phyloP scores from a whole-genome alignment of 2,113 vertebrate species.

The Talpa occidentalis region DNA sequence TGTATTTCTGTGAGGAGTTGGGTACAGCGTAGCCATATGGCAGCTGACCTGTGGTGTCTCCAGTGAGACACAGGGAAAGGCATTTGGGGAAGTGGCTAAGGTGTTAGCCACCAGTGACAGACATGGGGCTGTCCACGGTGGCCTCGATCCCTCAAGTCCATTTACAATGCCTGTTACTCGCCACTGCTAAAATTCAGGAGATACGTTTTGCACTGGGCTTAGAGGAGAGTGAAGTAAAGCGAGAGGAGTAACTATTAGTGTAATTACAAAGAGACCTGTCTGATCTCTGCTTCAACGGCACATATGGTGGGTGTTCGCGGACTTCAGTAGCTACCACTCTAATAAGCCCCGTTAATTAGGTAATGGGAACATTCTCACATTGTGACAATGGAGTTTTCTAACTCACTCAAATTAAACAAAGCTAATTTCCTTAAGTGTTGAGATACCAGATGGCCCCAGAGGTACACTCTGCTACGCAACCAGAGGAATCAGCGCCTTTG shows the following conservation, averaged over 20 bases:
- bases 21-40: conserved; percentile 15
- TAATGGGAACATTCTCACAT: conserved; percentile 48
- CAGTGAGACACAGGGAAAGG: background rate
- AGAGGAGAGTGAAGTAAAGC: conserved; percentile 39
- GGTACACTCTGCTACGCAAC: background rate
- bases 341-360: conserved; percentile 30
- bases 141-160: conserved; percentile 3
- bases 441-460: conserved; percentile 20
- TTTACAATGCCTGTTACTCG: background rate
- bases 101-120: background rate
- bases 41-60: conserved; percentile 52
- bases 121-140: background rate
- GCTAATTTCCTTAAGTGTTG: background rate
- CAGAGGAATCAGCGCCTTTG: background rate
- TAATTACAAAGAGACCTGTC: conserved; percentile 43
- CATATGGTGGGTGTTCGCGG: background rate
- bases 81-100: background rate
- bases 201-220: background rate
- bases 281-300: background rate
- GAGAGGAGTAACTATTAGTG: conserved; percentile 8
- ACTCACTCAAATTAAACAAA: conserved; percentile 36
- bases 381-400: conserved; percentile 43
- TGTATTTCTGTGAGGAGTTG: background rate
- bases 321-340: background rate
- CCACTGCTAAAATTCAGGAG: conserved; percentile 3